Conservation (phyloP, 2,113 vertebrate genomes). For the Calcarius ornatus region DNA sequence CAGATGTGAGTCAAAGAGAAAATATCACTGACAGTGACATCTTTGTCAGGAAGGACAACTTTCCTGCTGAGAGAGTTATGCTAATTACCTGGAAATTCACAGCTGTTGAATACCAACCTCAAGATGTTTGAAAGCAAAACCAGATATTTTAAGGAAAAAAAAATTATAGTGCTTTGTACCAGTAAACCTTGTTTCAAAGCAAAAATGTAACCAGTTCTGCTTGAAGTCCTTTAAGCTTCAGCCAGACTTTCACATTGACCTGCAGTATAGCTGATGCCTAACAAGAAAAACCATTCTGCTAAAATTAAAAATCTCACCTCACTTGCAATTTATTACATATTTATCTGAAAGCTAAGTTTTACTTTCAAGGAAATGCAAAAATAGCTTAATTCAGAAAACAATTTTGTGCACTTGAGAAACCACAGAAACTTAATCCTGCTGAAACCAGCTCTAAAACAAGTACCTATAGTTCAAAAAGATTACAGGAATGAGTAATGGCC, state of each 20-base stretch:
- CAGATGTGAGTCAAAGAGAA: background rate
- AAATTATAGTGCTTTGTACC: background rate
- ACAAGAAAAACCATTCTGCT: background rate
- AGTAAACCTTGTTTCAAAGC: background rate
- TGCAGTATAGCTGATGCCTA: background rate
- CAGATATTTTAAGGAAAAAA: background rate
- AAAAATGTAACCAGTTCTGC: background rate
- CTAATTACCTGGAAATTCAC: background rate
- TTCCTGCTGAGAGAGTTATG: background rate
- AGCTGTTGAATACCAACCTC: background rate
- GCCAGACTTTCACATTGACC: background rate
- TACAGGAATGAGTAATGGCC: background rate
- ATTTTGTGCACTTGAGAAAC: background rate
- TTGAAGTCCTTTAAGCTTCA: background rate
- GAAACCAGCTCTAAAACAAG: background rate
- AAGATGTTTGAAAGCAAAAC: background rate
- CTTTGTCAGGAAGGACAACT: background rate
- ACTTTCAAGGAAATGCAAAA: background rate
- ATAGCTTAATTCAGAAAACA: background rate
- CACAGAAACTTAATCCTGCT: background rate
- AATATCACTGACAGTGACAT: background rate
- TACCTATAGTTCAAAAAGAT: background rate
- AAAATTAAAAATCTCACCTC: background rate
- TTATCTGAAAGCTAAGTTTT: background rate
- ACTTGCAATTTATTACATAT: background rate